A percentile compares a stretch with the other conserved stretches of the same genome.
Evolutionary conservation across 1,140 invertebrate genomes (phyloP).

Genomic region (Conus ventricosus): DNA sequence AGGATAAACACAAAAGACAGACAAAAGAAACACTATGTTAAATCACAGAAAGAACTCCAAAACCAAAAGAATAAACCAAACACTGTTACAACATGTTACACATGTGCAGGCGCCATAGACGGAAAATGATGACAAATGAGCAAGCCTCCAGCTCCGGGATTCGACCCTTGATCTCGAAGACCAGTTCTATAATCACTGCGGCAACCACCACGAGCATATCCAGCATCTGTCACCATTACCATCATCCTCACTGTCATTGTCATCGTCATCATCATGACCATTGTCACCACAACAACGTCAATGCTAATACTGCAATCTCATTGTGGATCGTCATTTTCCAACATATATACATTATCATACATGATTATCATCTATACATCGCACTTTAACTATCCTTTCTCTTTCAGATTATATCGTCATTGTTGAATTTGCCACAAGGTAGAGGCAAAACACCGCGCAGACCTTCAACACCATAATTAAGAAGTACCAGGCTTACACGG

Average conservation of each 20-base stretch:
- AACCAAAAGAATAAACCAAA: not conserved
- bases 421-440: no score
- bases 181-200: constrained; percentile 32
- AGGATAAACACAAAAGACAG: no score
- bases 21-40: not conserved
- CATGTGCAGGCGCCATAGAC: constrained; percentile 34
- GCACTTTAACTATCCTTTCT: no score
- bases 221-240: constrained; percentile 25
- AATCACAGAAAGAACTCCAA: not conserved
- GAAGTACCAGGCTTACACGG: no score
- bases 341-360: not conserved
- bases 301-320: not conserved
- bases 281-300: not conserved
- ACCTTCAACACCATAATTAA: no score
- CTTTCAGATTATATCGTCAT: not conserved
- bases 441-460: no score
- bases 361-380: not conserved
- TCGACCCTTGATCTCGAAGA: constrained; percentile 24
- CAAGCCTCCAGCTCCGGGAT: constrained; percentile 28
- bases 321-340: no score
- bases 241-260: not conserved
- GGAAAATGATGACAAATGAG: constrained; percentile 38
- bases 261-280: not conserved
- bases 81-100: constrained; percentile 44
- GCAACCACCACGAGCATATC: constrained; percentile 36